A percentile compares a stretch with the other conserved stretches of the same genome.
Conservation (phyloP, 2,113 vertebrate genomes). For the Bujurquina vittata region DNA sequence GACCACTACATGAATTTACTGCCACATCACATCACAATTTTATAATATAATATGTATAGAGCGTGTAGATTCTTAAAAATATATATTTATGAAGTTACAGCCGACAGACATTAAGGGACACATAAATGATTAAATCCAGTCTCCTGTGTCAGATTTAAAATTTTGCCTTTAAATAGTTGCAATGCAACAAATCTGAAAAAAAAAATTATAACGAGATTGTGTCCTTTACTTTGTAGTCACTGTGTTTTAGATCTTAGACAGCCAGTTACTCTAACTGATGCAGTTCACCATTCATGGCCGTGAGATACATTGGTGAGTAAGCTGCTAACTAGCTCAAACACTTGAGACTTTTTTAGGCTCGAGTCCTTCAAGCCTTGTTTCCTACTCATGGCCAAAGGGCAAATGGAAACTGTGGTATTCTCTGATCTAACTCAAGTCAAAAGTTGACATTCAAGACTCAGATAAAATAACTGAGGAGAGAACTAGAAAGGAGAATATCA, state of each 20-base stretch:
- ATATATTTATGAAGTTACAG: background rate
- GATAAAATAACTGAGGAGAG: background rate
- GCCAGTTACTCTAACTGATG: constrained; percentile 36
- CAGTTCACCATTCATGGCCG: constrained; percentile 29
- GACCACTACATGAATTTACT: background rate
- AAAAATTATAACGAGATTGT: background rate
- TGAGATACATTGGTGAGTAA: constrained; percentile 64
- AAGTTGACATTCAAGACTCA: constrained; percentile 27
- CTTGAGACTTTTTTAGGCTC: constrained; percentile 24
- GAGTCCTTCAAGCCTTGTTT: constrained; percentile 21
- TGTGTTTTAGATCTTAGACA: constrained; percentile 30
- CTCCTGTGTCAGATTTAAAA: background rate
- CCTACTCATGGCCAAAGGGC: background rate
- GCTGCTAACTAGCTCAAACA: constrained; percentile 50
- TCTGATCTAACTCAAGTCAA: constrained; percentile 29
- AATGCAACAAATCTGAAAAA: background rate
- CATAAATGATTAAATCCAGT: constrained; percentile 12
- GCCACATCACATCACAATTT: background rate
- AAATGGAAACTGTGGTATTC: background rate
- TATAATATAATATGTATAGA: background rate
- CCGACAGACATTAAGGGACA: background rate
- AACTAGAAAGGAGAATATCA: constrained; percentile 13
- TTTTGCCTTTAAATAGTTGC: constrained; percentile 4
- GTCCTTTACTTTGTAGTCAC: constrained; percentile 7
- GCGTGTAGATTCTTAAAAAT: background rate